phyloP scores from a whole-genome alignment of 2,113 vertebrate genomes.

The Syrrhaptes paradoxus region DNA sequence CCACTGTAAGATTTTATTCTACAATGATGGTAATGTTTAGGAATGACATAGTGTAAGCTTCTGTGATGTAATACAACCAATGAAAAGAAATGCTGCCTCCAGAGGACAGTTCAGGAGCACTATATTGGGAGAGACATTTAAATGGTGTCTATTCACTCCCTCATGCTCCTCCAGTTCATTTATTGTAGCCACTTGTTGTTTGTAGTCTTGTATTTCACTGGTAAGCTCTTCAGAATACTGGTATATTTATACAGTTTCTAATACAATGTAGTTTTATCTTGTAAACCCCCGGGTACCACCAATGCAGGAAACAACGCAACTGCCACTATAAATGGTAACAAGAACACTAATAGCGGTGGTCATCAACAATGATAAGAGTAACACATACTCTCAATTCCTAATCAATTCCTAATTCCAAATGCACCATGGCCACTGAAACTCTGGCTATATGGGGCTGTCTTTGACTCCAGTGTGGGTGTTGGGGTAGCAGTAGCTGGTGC shows the following conservation, averaged over 20 bases:
- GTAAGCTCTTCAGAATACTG: background rate
- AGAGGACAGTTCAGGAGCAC: background rate
- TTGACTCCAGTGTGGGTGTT: no score
- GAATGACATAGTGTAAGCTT: background rate
- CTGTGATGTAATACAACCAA: background rate
- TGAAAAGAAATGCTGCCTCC: background rate
- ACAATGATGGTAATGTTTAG: background rate
- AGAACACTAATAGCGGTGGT: background rate
- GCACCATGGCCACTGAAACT: no score
- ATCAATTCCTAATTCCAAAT: background rate
- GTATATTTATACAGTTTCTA: background rate
- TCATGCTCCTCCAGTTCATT: background rate
- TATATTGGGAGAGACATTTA: background rate
- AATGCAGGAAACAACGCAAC: background rate
- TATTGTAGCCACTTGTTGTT: background rate
- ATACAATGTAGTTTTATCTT: background rate
- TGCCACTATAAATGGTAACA: background rate
- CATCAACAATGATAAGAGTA: background rate
- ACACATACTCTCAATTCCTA: background rate
- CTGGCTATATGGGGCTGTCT: no score
- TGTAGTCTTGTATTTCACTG: background rate
- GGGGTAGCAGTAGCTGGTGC: no score
- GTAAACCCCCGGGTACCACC: background rate
- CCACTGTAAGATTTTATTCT: background rate
- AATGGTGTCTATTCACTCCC: background rate